These are phyloP conservation scores for Promerops cafer DNA, from an alignment of 2,113 vertebrate genomes.

Conservation along the genomic window DNA sequence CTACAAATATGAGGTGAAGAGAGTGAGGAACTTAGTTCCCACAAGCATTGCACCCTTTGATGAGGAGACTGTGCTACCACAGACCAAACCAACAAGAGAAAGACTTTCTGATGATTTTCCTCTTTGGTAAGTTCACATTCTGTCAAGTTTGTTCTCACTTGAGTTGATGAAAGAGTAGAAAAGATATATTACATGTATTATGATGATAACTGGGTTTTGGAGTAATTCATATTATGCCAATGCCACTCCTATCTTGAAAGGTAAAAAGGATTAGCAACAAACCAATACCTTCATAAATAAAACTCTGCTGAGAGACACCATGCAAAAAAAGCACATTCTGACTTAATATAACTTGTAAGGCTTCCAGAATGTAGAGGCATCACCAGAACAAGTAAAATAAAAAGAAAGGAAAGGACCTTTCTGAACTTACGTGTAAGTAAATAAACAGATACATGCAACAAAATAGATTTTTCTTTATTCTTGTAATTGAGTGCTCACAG, in stretches of 20 bases:
- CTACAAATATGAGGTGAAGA: background rate
- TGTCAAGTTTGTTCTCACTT: background rate
- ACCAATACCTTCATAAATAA: background rate
- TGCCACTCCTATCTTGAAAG: background rate
- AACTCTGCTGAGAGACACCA: background rate
- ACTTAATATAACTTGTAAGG: background rate
- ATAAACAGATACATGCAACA: background rate
- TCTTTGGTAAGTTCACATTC: background rate
- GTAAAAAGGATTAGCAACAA: background rate
- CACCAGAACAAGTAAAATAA: background rate
- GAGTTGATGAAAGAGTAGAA: background rate
- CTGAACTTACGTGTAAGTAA: background rate
- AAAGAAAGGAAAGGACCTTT: background rate
- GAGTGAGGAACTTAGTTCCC: background rate
- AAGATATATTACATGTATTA: background rate
- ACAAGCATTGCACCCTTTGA: background rate
- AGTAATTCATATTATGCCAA: background rate
- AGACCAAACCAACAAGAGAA: background rate
- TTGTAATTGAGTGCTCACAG: background rate
- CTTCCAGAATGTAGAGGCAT: background rate
- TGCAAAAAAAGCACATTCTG: background rate
- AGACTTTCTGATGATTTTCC: background rate
- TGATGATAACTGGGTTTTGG: background rate
- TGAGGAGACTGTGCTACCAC: rapidly evolving
- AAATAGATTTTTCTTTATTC: conserved; percentile 63